Base-by-base conservation (phyloP, 2,888 invertebrate species). In the Clistopyga incitator region DNA sequence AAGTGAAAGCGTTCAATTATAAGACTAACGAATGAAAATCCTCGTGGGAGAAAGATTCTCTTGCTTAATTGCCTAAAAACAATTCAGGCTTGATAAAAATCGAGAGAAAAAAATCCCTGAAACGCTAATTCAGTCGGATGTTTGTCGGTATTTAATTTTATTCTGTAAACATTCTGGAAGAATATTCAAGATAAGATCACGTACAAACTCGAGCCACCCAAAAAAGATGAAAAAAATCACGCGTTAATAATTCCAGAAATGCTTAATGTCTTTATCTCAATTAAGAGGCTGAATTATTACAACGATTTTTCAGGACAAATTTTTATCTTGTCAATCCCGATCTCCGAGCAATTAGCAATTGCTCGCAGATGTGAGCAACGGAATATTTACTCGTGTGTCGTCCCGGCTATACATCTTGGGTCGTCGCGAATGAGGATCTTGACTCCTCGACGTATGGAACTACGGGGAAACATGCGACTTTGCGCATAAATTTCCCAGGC, bases 1-100 rank as follows among this genome's bases (percentile, higher is more conserved):
- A 71, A 78, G 54, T 65, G 78, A 65, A 78, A 65, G 23, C 64
- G 71, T 64, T 72, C 72, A 54, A 61, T 78, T 72, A 64, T 38
- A 45, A 25, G 54, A 38, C 18, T n/a, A 13, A 45, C 34, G 52
- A 61, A 61, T 25, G n/a, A 38, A 38, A 64, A 75, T 65, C 2
- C 15, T 72, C 23, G 18, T 20, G 23, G n/a, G 52, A 67, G 29
- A 13, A 29, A 59, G 25, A 68, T 68, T 38, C 15, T 18, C 18
- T 34, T 38, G 20, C n/a, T 56, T 59, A 56, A 77, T 77, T 65
- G 15, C 15, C 59, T 45, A 23, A 20, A 77, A 45, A 77, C 34
- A 47, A 59, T 77, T 68, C 59, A 25, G 56, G 25, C 13, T 50
- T 18, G 6, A 50, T 8, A 50, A 50, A 15, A 23, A 0, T 56